Percentiles rank a stretch among this genome's conserved stretches.
Evolutionary conservation across 1,140 invertebrate genomes (phyloP).

Genomic region (Arctopsyche grandis): DNA sequence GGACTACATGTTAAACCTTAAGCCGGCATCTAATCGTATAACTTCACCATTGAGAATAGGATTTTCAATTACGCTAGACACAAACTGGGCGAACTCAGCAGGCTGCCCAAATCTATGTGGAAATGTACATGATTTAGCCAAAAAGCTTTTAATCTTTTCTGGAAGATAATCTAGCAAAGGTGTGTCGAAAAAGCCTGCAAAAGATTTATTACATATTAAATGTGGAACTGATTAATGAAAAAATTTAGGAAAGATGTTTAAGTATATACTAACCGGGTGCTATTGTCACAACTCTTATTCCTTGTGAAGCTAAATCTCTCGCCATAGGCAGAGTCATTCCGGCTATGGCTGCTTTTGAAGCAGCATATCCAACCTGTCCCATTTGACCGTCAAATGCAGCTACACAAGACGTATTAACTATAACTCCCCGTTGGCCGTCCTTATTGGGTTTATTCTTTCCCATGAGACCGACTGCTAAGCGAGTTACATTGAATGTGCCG

Average conservation of each 20-base stretch:
- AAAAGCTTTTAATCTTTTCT: slow-evolving; percentile 82
- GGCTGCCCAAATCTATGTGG: slow-evolving; percentile 89
- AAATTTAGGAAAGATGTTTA: too few relatives aligned
- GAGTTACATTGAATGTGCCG: slow-evolving; percentile 95
- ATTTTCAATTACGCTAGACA: slow-evolving; percentile 89
- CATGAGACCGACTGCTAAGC: slow-evolving; percentile 84
- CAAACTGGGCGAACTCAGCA: slow-evolving; percentile 91
- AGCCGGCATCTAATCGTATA: slow-evolving; percentile 92
- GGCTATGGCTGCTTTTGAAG: slow-evolving; percentile 88
- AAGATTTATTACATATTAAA: slow-evolving; percentile 43
- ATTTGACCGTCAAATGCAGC: slow-evolving; percentile 97
- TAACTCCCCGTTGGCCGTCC: slow-evolving; percentile 89
- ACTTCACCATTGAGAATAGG: slow-evolving; percentile 94
- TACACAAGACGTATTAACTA: slow-evolving; percentile 95
- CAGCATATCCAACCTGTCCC: slow-evolving; percentile 93
- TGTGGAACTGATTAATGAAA: too few relatives aligned
- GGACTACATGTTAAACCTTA: slow-evolving; percentile 71
- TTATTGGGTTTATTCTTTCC: slow-evolving; percentile 83
- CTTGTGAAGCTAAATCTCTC: slow-evolving; percentile 82
- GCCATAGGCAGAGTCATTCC: slow-evolving; percentile 95
- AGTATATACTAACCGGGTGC: slow-evolving; percentile 76
- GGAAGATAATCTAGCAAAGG: slow-evolving; percentile 84
- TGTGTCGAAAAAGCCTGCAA: slow-evolving; percentile 88
- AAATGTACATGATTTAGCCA: slow-evolving; percentile 86
- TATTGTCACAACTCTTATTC: slow-evolving; percentile 86